Percentiles rank a stretch among this genome's conserved stretches.
Evolutionary conservation across 2,888 invertebrate genomes (phyloP).

Genomic region (Ormyrus rosae): DNA sequence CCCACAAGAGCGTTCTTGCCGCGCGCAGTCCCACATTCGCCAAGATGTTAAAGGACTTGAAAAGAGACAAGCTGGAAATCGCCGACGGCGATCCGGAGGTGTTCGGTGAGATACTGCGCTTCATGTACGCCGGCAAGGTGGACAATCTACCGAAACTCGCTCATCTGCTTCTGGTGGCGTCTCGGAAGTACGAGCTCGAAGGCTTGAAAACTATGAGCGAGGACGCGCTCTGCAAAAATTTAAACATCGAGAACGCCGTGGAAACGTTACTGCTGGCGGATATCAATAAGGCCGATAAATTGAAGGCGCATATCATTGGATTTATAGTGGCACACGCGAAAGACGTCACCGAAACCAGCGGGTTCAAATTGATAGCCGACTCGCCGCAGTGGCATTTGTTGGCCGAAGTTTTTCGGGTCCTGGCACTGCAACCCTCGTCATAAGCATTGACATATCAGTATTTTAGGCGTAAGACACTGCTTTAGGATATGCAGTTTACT

Average conservation of each 20-base stretch:
- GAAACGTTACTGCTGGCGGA: not conserved
- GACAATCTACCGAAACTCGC: slow-evolving; percentile 92
- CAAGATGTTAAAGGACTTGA: slow-evolving; percentile 77
- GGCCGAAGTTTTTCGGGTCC: slow-evolving; percentile 13
- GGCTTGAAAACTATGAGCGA: slow-evolving; percentile 75
- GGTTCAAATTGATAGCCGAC: not conserved
- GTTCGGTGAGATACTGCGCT: slow-evolving; percentile 94
- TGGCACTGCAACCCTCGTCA: not conserved
- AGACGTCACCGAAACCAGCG: not conserved
- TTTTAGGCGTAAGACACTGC: too few species aligned
- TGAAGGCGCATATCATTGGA: not conserved
- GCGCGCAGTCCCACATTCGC: not conserved
- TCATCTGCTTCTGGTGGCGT: not conserved
- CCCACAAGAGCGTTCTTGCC: not conserved
- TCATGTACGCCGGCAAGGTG: slow-evolving; percentile 96
- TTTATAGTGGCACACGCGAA: not conserved
- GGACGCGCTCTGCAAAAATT: slow-evolving; percentile 79
- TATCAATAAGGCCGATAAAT: not conserved
- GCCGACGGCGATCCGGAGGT: slow-evolving; percentile 98
- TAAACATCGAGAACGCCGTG: not conserved
- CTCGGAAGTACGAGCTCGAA: not conserved
- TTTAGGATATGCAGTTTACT: too few species aligned
- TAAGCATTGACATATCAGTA: too few species aligned
- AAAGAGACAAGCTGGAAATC: slow-evolving; percentile 85
- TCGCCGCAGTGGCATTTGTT: not conserved